Evolutionary conservation across 2,113 vertebrate species (phyloP).

Genomic region (Amazona vittata): DNA sequence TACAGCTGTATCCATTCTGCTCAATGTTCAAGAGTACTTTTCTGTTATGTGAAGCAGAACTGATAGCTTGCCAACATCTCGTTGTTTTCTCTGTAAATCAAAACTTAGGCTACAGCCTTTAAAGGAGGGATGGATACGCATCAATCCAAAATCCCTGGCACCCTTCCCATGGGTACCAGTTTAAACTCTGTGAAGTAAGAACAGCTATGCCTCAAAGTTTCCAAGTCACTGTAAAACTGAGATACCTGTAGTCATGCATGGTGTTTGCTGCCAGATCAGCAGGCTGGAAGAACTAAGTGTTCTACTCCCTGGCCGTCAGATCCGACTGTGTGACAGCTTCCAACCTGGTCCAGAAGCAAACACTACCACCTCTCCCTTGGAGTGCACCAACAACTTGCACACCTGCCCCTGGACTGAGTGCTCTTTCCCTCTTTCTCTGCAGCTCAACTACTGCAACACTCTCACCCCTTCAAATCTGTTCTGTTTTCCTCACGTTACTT

Average conservation of each 20-base stretch:
- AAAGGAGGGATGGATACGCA: background rate
- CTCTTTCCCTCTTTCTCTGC: background rate
- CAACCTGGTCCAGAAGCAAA: background rate
- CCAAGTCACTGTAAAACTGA: background rate
- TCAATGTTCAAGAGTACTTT: background rate
- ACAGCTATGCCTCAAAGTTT: slow-evolving; percentile 6
- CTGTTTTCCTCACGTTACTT: background rate
- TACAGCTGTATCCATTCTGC: background rate
- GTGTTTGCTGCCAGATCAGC: background rate
- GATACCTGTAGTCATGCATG: background rate
- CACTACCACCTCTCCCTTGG: background rate
- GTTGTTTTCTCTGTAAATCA: background rate
- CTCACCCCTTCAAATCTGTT: background rate
- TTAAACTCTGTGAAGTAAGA: background rate
- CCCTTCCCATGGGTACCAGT: background rate
- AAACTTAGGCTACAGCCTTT: background rate
- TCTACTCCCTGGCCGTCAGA: background rate
- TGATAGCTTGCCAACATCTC: background rate
- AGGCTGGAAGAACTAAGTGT: background rate
- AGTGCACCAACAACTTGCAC: accelerated
- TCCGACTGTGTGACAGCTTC: background rate
- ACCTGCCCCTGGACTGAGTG: background rate
- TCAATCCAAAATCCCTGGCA: background rate
- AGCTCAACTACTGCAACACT: background rate
- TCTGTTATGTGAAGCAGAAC: background rate